Conservation (phyloP, 2,888 invertebrate species). For the Agrotis clavis region DNA sequence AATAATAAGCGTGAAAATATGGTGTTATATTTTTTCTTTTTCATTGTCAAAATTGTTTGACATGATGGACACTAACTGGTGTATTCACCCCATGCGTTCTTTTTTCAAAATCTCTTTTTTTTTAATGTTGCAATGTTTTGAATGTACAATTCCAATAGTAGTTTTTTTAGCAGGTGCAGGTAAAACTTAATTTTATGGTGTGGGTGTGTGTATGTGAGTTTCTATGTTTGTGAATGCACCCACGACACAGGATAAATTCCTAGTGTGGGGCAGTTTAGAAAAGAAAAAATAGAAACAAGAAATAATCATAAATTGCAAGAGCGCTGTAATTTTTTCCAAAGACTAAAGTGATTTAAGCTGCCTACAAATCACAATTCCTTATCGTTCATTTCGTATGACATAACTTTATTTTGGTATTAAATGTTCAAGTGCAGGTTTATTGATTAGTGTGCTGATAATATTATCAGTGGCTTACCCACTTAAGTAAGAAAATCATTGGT, state of each 20-base stretch:
- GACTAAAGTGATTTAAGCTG: not conserved
- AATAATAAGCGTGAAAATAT: too few relatives aligned
- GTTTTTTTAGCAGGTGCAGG: not conserved
- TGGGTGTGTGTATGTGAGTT: too few relatives aligned
- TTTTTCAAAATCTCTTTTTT: not conserved
- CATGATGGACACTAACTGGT: conserved; percentile 7
- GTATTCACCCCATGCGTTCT: conserved; percentile 31
- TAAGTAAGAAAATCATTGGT: conserved; percentile 1
- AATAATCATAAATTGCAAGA: conserved; percentile 3
- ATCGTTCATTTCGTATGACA: conserved; percentile 28
- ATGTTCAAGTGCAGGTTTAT: conserved; percentile 27
- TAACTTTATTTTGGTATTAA: conserved; percentile 15
- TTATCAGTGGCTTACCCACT: conserved; percentile 1
- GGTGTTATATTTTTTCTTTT: too few relatives aligned
- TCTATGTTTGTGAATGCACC: too few relatives aligned
- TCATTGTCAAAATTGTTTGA: not conserved
- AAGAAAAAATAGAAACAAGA: not conserved
- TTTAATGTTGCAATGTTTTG: not conserved
- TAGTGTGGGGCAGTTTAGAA: too few relatives aligned
- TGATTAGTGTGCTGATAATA: conserved; percentile 13
- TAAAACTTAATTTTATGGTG: not conserved
- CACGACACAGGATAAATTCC: too few relatives aligned
- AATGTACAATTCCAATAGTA: conserved; percentile 1
- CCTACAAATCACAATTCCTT: not conserved
- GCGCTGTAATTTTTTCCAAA: conserved; percentile 17